Base-by-base conservation (phyloP, 2,797 vertebrate genomes). In the Heterohyrax brucei region DNA sequence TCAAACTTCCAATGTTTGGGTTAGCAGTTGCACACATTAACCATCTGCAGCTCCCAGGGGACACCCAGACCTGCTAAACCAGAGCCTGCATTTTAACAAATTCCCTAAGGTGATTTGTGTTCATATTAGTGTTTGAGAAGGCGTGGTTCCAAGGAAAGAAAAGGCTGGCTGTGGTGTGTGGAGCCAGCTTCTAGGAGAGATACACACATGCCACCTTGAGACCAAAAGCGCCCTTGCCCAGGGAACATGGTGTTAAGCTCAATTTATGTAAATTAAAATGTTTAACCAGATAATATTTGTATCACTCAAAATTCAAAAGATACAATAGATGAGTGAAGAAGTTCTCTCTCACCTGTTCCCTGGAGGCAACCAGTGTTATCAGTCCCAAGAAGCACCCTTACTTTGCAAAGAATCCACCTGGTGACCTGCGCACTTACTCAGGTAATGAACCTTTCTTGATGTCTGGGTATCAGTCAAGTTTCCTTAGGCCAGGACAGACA, bases 291-390 rank as follows among this genome's bases (percentile, higher is more conserved):
- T 86, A 73, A 76, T 86, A 89, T 21, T 77, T 93, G 48, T 0
- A 62, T 62, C 85, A 95, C 77, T 93, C 46, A 89, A 95, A 86
- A 79, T 48, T 62, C 64, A 46, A 80, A 92, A 88, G 39, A 48
- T 62, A 50, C 30, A 89, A 79, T 2, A 77, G 50, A 76, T 4
- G 53, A 13, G 59, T n/a, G 66, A 94, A 80, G 75, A 61, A 26
- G 1, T 26, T 53, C 61, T 46, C 18, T 64, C 62, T 19, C 21
- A 81, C 28, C 14, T 4, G 18, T 68, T 91, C 50, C 75, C 59
- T 0, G 1, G 7, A 64, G 72, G 81, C 46, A 64, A 44, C 68
- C 10, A 62, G 53, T 33, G 48, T 70, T 66, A 33, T 44, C 28
- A 59, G 9, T n/a, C 33, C 56, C 85, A 53, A 24, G 75, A 70